Evolutionary conservation across 2,888 invertebrate genomes (phyloP).

Genomic region (Athalia rosae): DNA sequence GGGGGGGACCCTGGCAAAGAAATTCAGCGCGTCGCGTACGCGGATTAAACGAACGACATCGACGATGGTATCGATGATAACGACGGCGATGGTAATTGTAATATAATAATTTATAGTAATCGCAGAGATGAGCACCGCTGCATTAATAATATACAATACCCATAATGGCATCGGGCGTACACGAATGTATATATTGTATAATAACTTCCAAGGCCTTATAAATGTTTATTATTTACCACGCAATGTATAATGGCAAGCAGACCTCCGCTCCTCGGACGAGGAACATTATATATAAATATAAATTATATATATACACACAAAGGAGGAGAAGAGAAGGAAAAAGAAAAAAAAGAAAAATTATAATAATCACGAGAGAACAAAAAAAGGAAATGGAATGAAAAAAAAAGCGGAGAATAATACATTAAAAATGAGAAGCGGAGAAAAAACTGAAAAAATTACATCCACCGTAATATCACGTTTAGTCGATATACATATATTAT

Average conservation of each 20-base stretch:
- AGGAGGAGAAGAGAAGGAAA: background rate
- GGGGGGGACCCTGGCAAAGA: no score
- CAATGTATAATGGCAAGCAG: slow-evolving; percentile 71
- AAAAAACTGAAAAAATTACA: background rate
- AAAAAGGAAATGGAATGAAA: background rate
- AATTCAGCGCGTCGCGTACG: no score
- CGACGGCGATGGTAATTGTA: no score
- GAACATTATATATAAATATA: no score
- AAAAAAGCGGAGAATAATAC: background rate
- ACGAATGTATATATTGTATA: slow-evolving; percentile 69
- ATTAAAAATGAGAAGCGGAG: background rate
- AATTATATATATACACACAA: background rate
- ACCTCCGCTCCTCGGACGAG: slow-evolving; percentile 57
- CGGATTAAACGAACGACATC: no score
- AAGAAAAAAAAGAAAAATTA: background rate
- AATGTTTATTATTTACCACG: slow-evolving; percentile 74
- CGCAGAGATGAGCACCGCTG: slow-evolving; percentile 68
- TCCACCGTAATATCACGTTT: slow-evolving; percentile 29
- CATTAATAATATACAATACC: slow-evolving; percentile 73
- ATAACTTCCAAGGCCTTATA: slow-evolving; percentile 73
- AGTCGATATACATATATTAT: slow-evolving; percentile 13
- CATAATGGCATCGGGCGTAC: slow-evolving; percentile 67
- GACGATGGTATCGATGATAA: no score
- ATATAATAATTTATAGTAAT: no score
- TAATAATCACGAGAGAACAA: background rate